phyloP scores from a whole-genome alignment of 2,113 vertebrate genomes.

The Gymnorhina tibicen region DNA sequence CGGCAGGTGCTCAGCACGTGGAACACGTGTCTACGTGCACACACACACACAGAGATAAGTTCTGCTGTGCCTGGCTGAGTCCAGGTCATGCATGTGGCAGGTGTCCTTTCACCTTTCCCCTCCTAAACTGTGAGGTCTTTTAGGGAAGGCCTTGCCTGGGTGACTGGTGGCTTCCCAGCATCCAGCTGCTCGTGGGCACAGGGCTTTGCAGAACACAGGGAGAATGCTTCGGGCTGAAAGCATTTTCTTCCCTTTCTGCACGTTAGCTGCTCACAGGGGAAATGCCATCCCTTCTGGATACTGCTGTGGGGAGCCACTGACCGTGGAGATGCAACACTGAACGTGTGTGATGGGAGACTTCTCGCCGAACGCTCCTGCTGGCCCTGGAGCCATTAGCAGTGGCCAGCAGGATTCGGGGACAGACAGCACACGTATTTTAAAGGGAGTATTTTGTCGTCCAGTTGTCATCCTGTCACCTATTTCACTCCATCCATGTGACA shows the following conservation, averaged over 20 bases:
- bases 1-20: accelerated
- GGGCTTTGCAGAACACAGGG: too few species aligned
- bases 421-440: accelerated
- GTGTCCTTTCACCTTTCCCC: neutral
- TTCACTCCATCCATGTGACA: too few species aligned
- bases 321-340: neutral
- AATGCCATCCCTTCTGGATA: accelerated
- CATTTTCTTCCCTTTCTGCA: accelerated
- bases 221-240: accelerated
- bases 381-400: neutral
- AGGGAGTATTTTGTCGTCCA: neutral
- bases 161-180: accelerated
- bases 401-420: neutral
- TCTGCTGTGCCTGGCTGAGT: neutral
- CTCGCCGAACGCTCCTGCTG: accelerated
- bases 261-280: accelerated
- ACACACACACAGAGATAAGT: accelerated
- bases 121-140: accelerated
- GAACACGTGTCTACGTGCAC: accelerated
- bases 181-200: neutral
- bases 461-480: neutral
- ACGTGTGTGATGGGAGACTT: accelerated
- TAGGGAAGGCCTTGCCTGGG: neutral
- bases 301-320: accelerated
- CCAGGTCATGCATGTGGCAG: accelerated